Percentiles rank a stretch among this genome's conserved stretches.
phyloP scores from a whole-genome alignment of 2,888 invertebrate species.

The Drosophila conformis region DNA sequence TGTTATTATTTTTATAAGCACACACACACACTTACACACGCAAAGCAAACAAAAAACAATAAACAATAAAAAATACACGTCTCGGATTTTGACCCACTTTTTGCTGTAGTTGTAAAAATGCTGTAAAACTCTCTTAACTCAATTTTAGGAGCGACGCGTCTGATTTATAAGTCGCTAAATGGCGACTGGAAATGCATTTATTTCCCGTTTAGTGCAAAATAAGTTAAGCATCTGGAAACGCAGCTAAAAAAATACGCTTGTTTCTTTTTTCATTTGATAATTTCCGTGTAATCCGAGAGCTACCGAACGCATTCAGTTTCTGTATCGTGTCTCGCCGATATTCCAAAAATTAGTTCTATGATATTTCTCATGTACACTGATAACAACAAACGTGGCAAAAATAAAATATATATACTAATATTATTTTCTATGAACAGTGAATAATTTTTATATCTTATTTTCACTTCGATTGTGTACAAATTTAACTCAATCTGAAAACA shows the following conservation, averaged over 20 bases:
- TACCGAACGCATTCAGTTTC: conserved; percentile 39
- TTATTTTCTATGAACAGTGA: background rate
- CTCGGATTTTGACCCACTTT: conserved; percentile 69
- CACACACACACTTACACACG: background rate
- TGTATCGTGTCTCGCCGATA: conserved; percentile 11
- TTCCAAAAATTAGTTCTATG: conserved; percentile 3
- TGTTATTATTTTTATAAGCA: conserved; percentile 69
- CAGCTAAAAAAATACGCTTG: conserved; percentile 65
- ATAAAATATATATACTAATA: background rate
- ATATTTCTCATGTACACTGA: background rate
- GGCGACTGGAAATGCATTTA: conserved; percentile 42
- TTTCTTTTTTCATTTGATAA: conserved; percentile 39
- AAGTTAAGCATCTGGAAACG: conserved; percentile 45
- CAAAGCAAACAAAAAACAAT: conserved; percentile 36
- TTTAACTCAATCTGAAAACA: background rate
- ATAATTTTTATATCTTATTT: background rate
- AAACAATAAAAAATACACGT: conserved; percentile 47
- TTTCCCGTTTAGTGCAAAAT: conserved; percentile 31
- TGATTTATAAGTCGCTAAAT: conserved; percentile 15
- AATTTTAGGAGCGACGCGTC: conserved; percentile 14
- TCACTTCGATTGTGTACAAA: background rate
- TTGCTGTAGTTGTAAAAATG: conserved; percentile 47
- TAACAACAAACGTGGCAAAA: background rate
- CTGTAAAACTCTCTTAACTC: conserved; percentile 43
- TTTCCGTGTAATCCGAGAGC: conserved; percentile 54